Evolutionary conservation across 1,140 invertebrate genomes (phyloP).

Genomic region (Euwallacea fornicatus): DNA sequence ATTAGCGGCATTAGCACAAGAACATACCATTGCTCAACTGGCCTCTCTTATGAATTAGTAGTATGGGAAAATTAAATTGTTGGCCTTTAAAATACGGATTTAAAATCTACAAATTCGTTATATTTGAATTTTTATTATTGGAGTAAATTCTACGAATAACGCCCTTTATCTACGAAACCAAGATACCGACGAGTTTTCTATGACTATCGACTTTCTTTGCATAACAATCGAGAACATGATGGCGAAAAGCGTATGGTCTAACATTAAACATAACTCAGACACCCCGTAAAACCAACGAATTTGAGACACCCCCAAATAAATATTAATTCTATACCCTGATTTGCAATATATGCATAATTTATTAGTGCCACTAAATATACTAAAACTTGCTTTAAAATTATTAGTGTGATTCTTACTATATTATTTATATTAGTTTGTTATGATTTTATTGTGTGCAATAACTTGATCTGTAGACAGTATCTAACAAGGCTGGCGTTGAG

Average conservation of each 20-base stretch:
- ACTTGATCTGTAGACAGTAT: too few relatives aligned
- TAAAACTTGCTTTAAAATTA: too few relatives aligned
- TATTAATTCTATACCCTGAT: too few relatives aligned
- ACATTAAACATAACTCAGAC: neutral
- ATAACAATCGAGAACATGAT: neutral
- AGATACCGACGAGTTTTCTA: neutral
- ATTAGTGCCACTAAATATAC: too few relatives aligned
- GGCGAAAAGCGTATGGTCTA: neutral
- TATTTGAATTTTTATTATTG: neutral
- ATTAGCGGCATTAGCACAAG: slow-evolving; percentile 86
- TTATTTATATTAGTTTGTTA: too few relatives aligned
- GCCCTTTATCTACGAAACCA: neutral
- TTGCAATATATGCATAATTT: too few relatives aligned
- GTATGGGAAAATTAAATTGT: neutral
- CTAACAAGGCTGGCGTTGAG: too few relatives aligned
- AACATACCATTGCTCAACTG: slow-evolving; percentile 73
- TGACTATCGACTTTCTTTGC: neutral
- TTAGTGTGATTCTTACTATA: too few relatives aligned
- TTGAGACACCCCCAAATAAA: too few relatives aligned
- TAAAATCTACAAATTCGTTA: neutral
- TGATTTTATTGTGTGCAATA: too few relatives aligned
- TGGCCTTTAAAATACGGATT: neutral
- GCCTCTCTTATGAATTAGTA: slow-evolving; percentile 47
- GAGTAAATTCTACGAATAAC: neutral
- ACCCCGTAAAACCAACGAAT: too few relatives aligned